phyloP scores from a whole-genome alignment of 2,113 vertebrate species.

The Corapipo altera region DNA sequence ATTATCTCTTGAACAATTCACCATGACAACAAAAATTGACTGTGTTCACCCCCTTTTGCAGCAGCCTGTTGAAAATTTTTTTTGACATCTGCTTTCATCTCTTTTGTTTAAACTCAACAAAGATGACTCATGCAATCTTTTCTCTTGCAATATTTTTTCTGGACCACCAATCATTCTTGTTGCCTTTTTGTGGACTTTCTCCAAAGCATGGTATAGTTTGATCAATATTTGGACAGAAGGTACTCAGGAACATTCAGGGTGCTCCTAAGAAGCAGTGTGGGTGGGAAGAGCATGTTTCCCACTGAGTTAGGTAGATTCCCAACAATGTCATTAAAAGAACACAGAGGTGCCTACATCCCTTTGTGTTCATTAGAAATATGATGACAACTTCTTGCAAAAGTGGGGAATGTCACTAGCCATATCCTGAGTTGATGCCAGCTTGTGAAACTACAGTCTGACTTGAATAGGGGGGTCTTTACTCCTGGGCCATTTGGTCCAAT shows the following conservation, averaged over 20 bases:
- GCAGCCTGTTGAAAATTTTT: not conserved
- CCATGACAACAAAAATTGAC: not conserved
- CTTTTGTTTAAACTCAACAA: not conserved
- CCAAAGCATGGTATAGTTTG: not conserved
- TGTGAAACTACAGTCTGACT: not conserved
- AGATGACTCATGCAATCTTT: not conserved
- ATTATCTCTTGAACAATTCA: not conserved
- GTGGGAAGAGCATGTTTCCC: not conserved
- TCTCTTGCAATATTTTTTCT: not conserved
- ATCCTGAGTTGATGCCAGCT: not conserved
- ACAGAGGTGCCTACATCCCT: not conserved
- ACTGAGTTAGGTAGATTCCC: not conserved
- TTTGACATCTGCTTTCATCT: not conserved
- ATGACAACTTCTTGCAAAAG: not conserved
- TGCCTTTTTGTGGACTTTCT: not conserved
- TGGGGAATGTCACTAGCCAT: not conserved
- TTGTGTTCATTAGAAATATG: not conserved
- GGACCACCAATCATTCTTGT: not conserved
- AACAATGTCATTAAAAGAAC: not conserved
- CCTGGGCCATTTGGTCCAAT: not conserved
- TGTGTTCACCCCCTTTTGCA: not conserved
- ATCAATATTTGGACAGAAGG: not conserved
- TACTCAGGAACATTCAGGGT: not conserved
- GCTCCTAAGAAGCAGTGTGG: not conserved
- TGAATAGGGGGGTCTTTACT: not conserved